These are phyloP conservation scores for Protonibea diacanthus DNA, from an alignment of 2,797 vertebrate species.

Conservation along the genomic window DNA sequence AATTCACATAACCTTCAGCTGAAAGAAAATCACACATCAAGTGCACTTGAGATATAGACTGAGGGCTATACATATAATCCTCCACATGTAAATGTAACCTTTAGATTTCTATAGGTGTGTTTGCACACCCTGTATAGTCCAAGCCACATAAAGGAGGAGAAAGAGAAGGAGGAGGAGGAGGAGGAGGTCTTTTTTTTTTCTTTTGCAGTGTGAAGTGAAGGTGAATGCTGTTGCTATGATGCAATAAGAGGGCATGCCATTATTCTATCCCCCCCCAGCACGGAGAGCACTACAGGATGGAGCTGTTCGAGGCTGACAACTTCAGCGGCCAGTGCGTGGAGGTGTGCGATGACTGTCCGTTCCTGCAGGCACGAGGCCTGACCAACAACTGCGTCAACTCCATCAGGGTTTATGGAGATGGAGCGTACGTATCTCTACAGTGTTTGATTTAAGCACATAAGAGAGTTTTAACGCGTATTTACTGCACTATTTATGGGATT, in stretches of 20 bases:
- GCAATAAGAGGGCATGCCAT: slow-evolving; percentile 46
- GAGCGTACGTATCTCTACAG: slow-evolving; percentile 85
- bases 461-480: not conserved
- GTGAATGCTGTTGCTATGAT: slow-evolving; percentile 37
- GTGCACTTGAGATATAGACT: not conserved
- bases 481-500: too few relatives aligned
- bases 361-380: slow-evolving; percentile 88
- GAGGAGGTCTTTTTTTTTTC: slow-evolving; percentile 24
- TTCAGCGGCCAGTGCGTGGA: slow-evolving; percentile 89
- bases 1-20: slow-evolving; percentile 1
- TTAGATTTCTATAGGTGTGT: slow-evolving; percentile 43
- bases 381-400: slow-evolving; percentile 89
- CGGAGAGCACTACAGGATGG: slow-evolving; percentile 88
- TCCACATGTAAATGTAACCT: slow-evolving; percentile 16
- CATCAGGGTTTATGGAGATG: slow-evolving; percentile 89
- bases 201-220: slow-evolving; percentile 25
- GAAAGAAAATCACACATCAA: slow-evolving; percentile 17
- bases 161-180: not conserved
- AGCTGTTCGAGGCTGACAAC: slow-evolving; percentile 89
- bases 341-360: slow-evolving; percentile 89
- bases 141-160: slow-evolving; percentile 8
- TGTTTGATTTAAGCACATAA: not conserved
- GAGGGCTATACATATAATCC: slow-evolving; percentile 6
- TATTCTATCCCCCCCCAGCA: slow-evolving; percentile 79
- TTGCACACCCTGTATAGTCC: not conserved